Evolutionary conservation across 2,888 invertebrate species (phyloP).

Genomic region (Diarsia rubi): DNA sequence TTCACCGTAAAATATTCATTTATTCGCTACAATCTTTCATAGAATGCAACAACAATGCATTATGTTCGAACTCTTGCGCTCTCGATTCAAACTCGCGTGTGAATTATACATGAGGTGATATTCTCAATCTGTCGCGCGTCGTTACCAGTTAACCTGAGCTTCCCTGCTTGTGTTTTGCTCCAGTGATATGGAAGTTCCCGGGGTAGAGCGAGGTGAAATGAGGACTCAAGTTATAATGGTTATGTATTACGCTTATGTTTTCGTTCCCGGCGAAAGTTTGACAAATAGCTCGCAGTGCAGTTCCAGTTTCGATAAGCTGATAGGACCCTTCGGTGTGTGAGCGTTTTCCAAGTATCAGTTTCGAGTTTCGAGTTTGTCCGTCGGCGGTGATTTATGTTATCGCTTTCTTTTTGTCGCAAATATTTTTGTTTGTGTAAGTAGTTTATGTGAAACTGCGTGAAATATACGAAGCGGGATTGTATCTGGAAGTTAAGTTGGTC

Average conservation of each 20-base stretch:
- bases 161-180: slow-evolving; percentile 20
- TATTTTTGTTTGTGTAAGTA: slow-evolving; percentile 70
- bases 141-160: slow-evolving; percentile 74
- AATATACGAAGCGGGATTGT: slow-evolving; percentile 50
- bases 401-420: slow-evolving; percentile 67
- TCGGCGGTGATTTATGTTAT: slow-evolving; percentile 76
- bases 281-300: slow-evolving; percentile 84
- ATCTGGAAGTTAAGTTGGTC: slow-evolving; percentile 45
- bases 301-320: slow-evolving; percentile 83
- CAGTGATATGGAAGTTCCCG: not conserved
- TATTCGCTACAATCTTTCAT: slow-evolving; percentile 79
- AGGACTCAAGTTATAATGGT: slow-evolving; percentile 70
- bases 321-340: slow-evolving; percentile 75
- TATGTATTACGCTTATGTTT: slow-evolving; percentile 75
- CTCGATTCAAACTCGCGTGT: slow-evolving; percentile 81
- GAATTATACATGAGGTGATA: slow-evolving; percentile 88
- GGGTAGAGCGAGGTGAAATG: slow-evolving; percentile 8
- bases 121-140: slow-evolving; percentile 83
- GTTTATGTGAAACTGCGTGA: slow-evolving; percentile 55
- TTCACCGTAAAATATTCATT: slow-evolving; percentile 78
- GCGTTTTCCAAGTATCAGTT: slow-evolving; percentile 78
- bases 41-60: slow-evolving; percentile 81
- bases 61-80: slow-evolving; percentile 74
- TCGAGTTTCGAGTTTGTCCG: slow-evolving; percentile 72
- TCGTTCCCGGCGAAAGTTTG: slow-evolving; percentile 83